Evolutionary conservation across 2,888 invertebrate genomes (phyloP).

Genomic region (Pyrrhia umbra): DNA sequence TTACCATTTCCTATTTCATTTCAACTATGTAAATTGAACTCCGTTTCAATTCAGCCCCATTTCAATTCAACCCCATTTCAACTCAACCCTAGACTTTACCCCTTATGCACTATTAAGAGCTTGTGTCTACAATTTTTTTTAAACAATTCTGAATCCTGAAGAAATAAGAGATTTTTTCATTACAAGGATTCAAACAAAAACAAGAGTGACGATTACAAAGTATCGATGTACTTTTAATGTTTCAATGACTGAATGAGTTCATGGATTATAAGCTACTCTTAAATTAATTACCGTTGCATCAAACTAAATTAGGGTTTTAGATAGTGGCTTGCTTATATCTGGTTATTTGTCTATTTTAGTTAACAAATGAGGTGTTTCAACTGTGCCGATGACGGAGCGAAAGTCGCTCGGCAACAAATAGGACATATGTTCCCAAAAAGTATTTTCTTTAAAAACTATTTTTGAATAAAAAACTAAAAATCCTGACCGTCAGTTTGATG

Average conservation of each 20-base stretch:
- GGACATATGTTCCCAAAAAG: too few relatives aligned
- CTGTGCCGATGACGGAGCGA: too few relatives aligned
- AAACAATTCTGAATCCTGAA: not conserved
- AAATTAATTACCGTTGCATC: slow-evolving; percentile 46
- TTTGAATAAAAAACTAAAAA: not conserved
- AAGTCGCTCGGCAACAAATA: too few relatives aligned
- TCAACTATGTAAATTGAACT: not conserved
- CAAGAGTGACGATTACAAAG: slow-evolving; percentile 9
- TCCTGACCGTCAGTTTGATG: slow-evolving; percentile 56
- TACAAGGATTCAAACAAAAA: not conserved
- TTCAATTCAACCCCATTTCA: not conserved
- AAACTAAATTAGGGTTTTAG: slow-evolving; percentile 47
- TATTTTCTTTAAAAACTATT: too few relatives aligned
- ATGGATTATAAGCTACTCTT: slow-evolving; percentile 24
- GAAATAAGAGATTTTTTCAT: too few relatives aligned
- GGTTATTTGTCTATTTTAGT: too few relatives aligned
- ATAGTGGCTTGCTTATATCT: not conserved
- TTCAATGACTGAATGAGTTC: slow-evolving; percentile 31
- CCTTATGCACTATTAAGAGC: too few relatives aligned
- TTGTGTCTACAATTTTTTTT: too few relatives aligned
- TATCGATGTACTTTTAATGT: slow-evolving; percentile 23
- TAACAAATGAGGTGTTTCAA: too few relatives aligned
- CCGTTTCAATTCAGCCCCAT: not conserved
- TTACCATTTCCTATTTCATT: not conserved
- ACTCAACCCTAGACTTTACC: not conserved